Base-by-base conservation (phyloP, 2,888 invertebrate genomes). In the Kuschelorhynchus macadamiae region DNA sequence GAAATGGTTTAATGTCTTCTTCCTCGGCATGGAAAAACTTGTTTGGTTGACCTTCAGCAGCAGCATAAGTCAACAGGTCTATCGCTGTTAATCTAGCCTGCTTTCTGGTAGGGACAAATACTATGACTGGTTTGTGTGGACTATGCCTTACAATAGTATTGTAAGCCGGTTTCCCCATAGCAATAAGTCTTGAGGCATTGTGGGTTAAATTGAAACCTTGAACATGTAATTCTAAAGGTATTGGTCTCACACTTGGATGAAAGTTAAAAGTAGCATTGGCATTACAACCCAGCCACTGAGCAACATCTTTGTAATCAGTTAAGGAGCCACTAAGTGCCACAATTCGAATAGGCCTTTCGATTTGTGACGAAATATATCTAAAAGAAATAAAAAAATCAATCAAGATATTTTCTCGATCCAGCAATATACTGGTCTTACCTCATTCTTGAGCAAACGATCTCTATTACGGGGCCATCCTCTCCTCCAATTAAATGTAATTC, bases 121-220 rank as follows among this genome's bases (percentile, higher is more conserved):
- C 91, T 7, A 94, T 91, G 1, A 92, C 94, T 0, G 97, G 96
- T 77, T 92, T 92, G 75, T 89, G 88, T 0, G 94, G 92, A 62
- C 95, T 94, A 82, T 95, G 89, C 20, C 95, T 90, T 1, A 92
- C 80, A 33, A 98, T 93, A 0, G 96, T 91, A 84, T 97, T 96
- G 86, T 98, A 99, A 0, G 96, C 94, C 0, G 99, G 98, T 80
- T 98, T 97, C 0, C 95, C 94, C 99, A 99, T 99, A 0, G 98
- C 96, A 0, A 97, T 93, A 25, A 99, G 88, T 9, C 99, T 89
- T 0, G 98, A 96, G 0, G 95, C 95, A 80, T 97, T 98, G 86
- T 99, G 99, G 0, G 97, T 97, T 41, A 98, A 94, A 86, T 98
- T 99, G 84, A 97, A 94, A 12, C 98, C 98, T 89, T 94, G 95